Conservation (phyloP, 2,113 vertebrate genomes). For the Bucco capensis region DNA sequence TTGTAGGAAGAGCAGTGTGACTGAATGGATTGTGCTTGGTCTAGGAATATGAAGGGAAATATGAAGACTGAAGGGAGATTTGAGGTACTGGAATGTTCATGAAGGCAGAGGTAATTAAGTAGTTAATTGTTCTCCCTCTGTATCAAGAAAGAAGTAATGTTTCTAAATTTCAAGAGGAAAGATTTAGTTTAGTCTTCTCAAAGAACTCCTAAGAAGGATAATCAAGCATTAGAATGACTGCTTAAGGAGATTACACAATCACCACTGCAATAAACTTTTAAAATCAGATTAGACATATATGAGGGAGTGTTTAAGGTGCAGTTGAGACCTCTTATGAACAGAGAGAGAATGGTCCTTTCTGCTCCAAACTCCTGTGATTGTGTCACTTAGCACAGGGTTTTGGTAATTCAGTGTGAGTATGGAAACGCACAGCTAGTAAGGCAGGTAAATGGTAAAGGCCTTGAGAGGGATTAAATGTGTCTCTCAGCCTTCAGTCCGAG, state of each 20-base stretch:
- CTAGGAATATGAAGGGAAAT: background rate
- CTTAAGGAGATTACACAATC: background rate
- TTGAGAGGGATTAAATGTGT: background rate
- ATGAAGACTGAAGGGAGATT: background rate
- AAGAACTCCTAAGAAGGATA: background rate
- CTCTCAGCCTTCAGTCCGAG: background rate
- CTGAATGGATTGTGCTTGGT: background rate
- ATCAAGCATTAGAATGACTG: background rate
- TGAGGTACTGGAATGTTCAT: background rate
- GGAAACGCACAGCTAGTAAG: background rate
- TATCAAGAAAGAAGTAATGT: background rate
- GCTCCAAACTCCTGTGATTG: background rate
- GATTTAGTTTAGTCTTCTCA: background rate
- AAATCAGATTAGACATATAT: background rate
- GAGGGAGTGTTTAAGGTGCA: background rate
- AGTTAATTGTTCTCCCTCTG: background rate
- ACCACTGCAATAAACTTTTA: background rate
- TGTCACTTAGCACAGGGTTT: background rate
- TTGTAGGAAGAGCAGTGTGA: background rate
- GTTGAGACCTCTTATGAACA: background rate
- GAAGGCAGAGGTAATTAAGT: background rate
- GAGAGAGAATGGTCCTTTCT: background rate
- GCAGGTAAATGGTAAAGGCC: background rate
- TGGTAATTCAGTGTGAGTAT: background rate
- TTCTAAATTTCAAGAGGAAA: background rate